Percentiles rank a stretch among this genome's conserved stretches.
Evolutionary conservation across 1,140 invertebrate genomes (phyloP).

Genomic region (Stegodyphus dumicola): DNA sequence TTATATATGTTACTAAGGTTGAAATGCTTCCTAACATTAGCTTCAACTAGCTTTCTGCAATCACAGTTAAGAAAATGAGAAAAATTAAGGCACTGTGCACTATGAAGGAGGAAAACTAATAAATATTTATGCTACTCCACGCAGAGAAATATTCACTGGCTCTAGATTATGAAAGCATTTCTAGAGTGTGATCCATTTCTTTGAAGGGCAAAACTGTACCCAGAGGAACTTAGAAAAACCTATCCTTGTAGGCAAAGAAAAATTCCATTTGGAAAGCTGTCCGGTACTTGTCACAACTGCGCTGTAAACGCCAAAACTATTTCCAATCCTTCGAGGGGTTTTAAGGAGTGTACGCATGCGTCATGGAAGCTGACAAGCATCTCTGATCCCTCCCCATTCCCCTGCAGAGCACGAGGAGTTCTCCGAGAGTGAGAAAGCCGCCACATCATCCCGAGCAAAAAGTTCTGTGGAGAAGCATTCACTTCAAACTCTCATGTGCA

Average conservation of each 20-base stretch:
- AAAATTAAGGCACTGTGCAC: no score
- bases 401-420: conserved; percentile 23
- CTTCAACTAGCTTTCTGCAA: no score
- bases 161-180: no score
- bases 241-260: background rate
- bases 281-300: conserved; percentile 31
- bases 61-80: no score
- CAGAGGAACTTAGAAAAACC: no score
- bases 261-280: conserved; percentile 15
- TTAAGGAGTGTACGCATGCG: conserved; percentile 15
- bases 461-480: background rate
- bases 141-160: no score
- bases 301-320: conserved; percentile 36
- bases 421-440: conserved; percentile 1
- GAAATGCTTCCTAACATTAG: no score
- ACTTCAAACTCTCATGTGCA: background rate
- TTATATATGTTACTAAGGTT: no score
- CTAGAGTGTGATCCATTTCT: no score
- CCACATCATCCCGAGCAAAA: background rate
- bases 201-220: no score
- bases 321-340: conserved; percentile 11
- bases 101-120: no score
- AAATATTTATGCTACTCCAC: no score
- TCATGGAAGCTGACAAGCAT: conserved; percentile 31
- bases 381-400: conserved; percentile 10